phyloP scores from a whole-genome alignment of 2,888 invertebrate species.

The Galeopsomyia nigrocyanea region DNA sequence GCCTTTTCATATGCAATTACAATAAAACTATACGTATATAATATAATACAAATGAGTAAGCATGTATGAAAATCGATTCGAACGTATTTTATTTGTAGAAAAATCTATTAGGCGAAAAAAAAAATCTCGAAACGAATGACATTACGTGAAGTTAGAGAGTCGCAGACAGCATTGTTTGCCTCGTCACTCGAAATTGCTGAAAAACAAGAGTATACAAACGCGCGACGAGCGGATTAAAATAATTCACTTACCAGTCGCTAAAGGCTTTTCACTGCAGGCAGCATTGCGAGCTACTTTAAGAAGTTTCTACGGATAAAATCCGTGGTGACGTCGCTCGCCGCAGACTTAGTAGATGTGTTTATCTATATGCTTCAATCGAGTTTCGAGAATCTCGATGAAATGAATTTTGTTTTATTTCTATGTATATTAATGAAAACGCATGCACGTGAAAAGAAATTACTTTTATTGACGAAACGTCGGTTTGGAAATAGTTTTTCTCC shows the following conservation, averaged over 20 bases:
- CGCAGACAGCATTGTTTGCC: slow-evolving; percentile 1
- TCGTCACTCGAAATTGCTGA: not conserved
- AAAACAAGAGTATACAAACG: slow-evolving; percentile 8
- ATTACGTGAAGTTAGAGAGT: slow-evolving; percentile 8
- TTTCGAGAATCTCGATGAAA: too few relatives aligned
- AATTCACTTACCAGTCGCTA: slow-evolving; percentile 36
- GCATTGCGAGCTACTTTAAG: slow-evolving; percentile 33
- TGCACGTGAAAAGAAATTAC: too few relatives aligned
- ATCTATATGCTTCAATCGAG: too few relatives aligned
- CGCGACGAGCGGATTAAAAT: slow-evolving; percentile 29
- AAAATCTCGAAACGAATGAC: not conserved
- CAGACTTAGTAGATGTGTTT: slow-evolving; percentile 8
- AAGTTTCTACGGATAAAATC: slow-evolving; percentile 36
- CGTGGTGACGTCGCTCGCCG: slow-evolving; percentile 11
- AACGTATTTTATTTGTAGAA: too few relatives aligned
- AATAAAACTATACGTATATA: too few relatives aligned
- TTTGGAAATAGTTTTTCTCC: too few relatives aligned
- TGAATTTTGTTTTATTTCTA: too few relatives aligned
- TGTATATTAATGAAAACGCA: too few relatives aligned
- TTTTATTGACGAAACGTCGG: too few relatives aligned
- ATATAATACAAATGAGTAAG: too few relatives aligned
- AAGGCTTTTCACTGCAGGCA: slow-evolving; percentile 16
- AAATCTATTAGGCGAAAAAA: not conserved
- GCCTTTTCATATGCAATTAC: too few relatives aligned
- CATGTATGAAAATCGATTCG: too few relatives aligned